Evolutionary conservation across 2,888 invertebrate species (phyloP).

Genomic region (Eugnorisma glareosa): DNA sequence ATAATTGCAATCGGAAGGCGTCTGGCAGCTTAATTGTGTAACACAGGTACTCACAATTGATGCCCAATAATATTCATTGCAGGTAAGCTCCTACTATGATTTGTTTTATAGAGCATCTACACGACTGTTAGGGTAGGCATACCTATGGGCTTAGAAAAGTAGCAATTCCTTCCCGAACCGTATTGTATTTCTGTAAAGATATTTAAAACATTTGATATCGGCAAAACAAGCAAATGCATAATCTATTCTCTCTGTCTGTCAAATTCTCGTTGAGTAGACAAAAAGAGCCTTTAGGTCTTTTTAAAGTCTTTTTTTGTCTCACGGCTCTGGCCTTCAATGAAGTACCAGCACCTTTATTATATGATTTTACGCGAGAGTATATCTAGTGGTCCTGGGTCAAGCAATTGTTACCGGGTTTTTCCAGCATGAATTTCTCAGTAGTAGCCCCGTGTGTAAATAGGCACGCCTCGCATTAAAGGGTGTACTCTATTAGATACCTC

Average conservation of each 20-base stretch:
- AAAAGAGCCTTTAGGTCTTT: too few relatives aligned
- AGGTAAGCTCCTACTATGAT: background rate
- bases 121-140: background rate
- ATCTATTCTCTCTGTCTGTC: background rate
- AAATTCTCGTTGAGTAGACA: too few relatives aligned
- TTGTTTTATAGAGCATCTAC: background rate
- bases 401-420: too few relatives aligned
- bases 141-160: background rate
- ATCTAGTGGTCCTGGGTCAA: too few relatives aligned
- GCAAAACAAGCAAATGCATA: background rate
- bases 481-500: background rate
- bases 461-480: background rate
- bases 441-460: background rate
- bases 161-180: background rate
- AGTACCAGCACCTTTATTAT: too few relatives aligned
- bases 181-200: background rate
- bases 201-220: too few relatives aligned
- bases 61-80: background rate
- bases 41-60: slow-evolving; percentile 1
- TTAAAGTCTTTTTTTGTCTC: too few relatives aligned
- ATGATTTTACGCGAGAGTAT: too few relatives aligned
- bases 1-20: slow-evolving; percentile 4
- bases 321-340: too few relatives aligned
- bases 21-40: slow-evolving; percentile 1
- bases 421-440: too few relatives aligned